Conservation (phyloP, 2,888 invertebrate genomes). For the Tetanocera ferruginea region DNA sequence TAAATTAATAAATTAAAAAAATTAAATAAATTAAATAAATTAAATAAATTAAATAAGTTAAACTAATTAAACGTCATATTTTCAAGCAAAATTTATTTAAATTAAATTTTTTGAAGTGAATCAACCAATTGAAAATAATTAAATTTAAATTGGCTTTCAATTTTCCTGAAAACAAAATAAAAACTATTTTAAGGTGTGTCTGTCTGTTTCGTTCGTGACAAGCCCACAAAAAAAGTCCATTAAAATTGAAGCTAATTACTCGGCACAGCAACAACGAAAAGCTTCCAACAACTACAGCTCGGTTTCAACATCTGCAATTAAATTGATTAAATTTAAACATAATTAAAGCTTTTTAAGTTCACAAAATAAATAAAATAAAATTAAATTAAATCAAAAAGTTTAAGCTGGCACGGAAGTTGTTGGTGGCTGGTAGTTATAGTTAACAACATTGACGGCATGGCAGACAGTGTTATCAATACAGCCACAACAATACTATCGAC, state of each 20-base stretch:
- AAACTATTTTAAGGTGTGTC: no score
- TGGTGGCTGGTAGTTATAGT: not conserved
- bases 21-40: not conserved
- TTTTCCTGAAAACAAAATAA: no score
- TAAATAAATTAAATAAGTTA: not conserved
- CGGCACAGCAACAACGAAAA: no score
- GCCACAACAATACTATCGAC: not conserved
- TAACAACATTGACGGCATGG: not conserved
- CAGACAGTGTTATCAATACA: constrained; percentile 12
- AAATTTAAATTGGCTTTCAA: no score
- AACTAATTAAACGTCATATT: not conserved
- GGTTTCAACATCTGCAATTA: not conserved
- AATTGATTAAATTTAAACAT: constrained; percentile 25
- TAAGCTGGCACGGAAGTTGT: not conserved
- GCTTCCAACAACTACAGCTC: not conserved
- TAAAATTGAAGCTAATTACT: no score
- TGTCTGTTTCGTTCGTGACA: no score
- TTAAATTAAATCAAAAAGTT: not conserved
- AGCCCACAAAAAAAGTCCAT: no score
- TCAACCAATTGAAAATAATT: no score
- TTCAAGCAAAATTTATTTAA: no score
- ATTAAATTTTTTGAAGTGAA: no score
- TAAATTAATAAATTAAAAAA: not conserved
- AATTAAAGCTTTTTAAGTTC: not conserved
- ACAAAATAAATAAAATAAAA: constrained; percentile 8